These are phyloP conservation scores for Ameiurus melas DNA, from an alignment of 2,113 vertebrate genomes.

Conservation along the genomic window DNA sequence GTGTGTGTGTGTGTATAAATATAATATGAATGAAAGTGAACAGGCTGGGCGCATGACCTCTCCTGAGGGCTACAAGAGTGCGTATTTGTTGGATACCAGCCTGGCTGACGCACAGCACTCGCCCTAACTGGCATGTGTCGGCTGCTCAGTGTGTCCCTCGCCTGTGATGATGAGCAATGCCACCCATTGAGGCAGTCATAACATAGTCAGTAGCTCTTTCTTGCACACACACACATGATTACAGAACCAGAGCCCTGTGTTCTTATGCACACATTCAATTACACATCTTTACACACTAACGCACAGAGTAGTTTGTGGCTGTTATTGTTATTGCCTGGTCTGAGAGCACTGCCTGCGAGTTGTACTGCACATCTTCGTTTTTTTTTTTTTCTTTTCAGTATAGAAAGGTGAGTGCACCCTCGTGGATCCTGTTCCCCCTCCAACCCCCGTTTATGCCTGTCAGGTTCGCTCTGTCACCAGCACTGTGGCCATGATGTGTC, in stretches of 20 bases:
- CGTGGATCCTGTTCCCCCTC: background rate
- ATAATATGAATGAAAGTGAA: background rate
- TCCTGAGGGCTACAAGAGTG: background rate
- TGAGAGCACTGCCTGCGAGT: background rate
- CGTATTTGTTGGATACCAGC: background rate
- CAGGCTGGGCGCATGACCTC: background rate
- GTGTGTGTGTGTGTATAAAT: too few species aligned
- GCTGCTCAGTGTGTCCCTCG: background rate
- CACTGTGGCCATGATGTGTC: conserved; percentile 50
- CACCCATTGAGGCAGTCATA: conserved; percentile 11
- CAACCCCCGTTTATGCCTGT: background rate
- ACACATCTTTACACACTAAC: conserved; percentile 52
- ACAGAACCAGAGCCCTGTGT: conserved; percentile 41
- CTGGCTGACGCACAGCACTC: background rate
- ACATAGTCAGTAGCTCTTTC: conserved; percentile 11
- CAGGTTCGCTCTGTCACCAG: conserved; percentile 7
- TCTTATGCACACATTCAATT: conserved; percentile 17
- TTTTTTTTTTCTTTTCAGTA: too few species aligned
- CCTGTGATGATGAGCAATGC: conserved; percentile 3
- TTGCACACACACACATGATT: conserved; percentile 1
- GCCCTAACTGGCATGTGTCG: background rate
- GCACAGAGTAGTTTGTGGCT: conserved; percentile 19
- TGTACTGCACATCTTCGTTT: background rate
- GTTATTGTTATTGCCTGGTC: background rate
- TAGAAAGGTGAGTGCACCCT: background rate